Percentiles rank a stretch among this genome's conserved stretches.
Evolutionary conservation across 2,797 vertebrate species (phyloP).

Genomic region (Erpetoichthys calabaricus): DNA sequence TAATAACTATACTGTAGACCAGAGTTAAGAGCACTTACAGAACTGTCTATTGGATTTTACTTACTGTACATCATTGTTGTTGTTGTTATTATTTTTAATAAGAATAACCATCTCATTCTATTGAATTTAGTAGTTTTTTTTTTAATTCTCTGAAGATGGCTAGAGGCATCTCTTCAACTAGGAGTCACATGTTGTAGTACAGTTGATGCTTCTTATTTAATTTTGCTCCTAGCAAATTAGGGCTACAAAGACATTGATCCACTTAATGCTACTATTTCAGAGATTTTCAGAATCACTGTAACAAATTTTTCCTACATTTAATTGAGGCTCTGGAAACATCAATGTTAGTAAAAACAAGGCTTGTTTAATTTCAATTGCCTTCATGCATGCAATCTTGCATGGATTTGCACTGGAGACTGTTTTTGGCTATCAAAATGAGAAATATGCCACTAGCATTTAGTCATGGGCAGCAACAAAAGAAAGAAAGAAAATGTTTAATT

Average conservation of each 20-base stretch:
- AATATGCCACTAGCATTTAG: slow-evolving; percentile 30
- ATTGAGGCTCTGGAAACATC: not conserved
- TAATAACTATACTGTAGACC: too few relatives aligned
- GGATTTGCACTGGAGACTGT: too few relatives aligned
- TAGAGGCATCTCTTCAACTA: too few relatives aligned
- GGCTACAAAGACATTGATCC: not conserved
- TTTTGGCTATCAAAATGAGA: slow-evolving; percentile 24
- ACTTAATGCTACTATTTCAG: not conserved
- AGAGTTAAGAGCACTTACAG: too few relatives aligned
- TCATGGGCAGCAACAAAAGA: slow-evolving; percentile 23
- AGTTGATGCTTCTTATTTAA: too few relatives aligned
- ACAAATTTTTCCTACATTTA: not conserved
- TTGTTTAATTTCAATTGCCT: not conserved
- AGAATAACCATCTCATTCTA: too few relatives aligned
- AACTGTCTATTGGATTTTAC: too few relatives aligned
- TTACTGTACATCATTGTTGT: too few relatives aligned
- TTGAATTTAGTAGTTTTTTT: too few relatives aligned
- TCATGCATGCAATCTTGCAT: not conserved
- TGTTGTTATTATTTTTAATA: too few relatives aligned
- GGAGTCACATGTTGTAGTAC: too few relatives aligned
- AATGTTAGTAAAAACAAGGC: not conserved
- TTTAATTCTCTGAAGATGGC: too few relatives aligned
- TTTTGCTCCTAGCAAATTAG: not conserved
- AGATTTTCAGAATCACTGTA: slow-evolving; percentile 1
- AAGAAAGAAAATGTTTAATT: slow-evolving; percentile 32